phyloP scores from a whole-genome alignment of 2,797 vertebrate genomes.

The Melanotaenia trifasciata region DNA sequence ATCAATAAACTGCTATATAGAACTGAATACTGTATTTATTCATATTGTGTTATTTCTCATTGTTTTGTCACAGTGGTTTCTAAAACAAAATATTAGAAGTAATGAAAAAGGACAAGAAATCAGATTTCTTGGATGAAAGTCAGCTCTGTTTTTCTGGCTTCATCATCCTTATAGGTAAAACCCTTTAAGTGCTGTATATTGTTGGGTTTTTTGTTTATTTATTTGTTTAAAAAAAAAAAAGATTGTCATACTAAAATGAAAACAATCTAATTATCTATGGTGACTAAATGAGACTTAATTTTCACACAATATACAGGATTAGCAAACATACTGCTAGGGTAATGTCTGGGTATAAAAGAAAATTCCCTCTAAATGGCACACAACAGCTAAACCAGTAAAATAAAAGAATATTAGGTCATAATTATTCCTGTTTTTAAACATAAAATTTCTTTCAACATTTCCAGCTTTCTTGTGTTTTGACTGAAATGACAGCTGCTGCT shows the following conservation, averaged over 20 bases:
- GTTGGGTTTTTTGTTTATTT: no score
- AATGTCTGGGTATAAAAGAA: background rate
- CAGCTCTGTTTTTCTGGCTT: no score
- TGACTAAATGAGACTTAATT: no score
- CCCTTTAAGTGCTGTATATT: no score
- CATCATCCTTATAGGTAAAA: no score
- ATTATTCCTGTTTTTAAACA: background rate
- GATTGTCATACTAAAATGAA: no score
- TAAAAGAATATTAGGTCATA: background rate
- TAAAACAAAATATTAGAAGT: no score
- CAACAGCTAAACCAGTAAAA: background rate
- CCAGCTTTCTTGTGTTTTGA: background rate
- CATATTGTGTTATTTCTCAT: background rate
- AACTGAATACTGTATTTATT: slow-evolving; percentile 6
- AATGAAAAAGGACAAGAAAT: no score
- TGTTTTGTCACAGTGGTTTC: background rate
- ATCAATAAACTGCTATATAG: slow-evolving; percentile 55
- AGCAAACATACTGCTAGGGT: background rate
- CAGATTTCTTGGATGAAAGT: no score
- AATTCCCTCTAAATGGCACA: background rate
- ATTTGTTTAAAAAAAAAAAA: no score
- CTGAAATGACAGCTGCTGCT: slow-evolving; percentile 6
- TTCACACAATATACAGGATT: no score
- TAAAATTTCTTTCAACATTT: background rate
- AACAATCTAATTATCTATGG: no score